phyloP scores from a whole-genome alignment of 2,797 vertebrate species.

The Acanthurus leucopareius region DNA sequence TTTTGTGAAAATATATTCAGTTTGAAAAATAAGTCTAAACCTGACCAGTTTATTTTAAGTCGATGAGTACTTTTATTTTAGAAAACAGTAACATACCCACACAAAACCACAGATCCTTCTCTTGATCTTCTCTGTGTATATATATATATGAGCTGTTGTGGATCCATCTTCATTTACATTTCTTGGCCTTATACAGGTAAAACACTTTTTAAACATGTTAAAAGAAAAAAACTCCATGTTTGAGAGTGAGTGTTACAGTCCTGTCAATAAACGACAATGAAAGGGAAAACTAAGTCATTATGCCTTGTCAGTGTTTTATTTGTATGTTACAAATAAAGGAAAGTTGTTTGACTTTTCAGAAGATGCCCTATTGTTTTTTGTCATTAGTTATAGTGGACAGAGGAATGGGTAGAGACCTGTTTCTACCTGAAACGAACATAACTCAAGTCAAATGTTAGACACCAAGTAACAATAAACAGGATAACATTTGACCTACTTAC shows the following conservation, averaged over 20 bases:
- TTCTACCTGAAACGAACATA: background rate
- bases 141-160: slow-evolving; percentile 80
- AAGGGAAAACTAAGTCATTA: slow-evolving; percentile 85
- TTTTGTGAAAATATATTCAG: slow-evolving; percentile 45
- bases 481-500: too few species aligned
- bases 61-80: slow-evolving; percentile 53
- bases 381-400: background rate
- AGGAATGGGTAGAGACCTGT: accelerated
- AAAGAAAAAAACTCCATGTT: slow-evolving; percentile 69
- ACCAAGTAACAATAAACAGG: too few species aligned
- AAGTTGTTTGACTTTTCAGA: slow-evolving; percentile 86
- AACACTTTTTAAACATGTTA: slow-evolving; percentile 78
- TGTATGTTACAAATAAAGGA: slow-evolving; percentile 92
- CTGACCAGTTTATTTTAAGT: slow-evolving; percentile 58
- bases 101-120: slow-evolving; percentile 55
- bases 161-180: slow-evolving; percentile 70
- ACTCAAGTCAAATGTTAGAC: background rate
- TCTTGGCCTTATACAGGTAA: slow-evolving; percentile 78
- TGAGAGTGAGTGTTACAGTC: slow-evolving; percentile 79
- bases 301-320: slow-evolving; percentile 90
- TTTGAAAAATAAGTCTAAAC: slow-evolving; percentile 55
- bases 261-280: slow-evolving; percentile 79
- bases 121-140: slow-evolving; percentile 55
- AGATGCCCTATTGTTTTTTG: background rate
- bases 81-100: slow-evolving; percentile 42